Evolutionary conservation across 2,113 vertebrate species (phyloP), one percentile per base, ranked within the genome.

Genomic region (Mirza zaza): DNA sequence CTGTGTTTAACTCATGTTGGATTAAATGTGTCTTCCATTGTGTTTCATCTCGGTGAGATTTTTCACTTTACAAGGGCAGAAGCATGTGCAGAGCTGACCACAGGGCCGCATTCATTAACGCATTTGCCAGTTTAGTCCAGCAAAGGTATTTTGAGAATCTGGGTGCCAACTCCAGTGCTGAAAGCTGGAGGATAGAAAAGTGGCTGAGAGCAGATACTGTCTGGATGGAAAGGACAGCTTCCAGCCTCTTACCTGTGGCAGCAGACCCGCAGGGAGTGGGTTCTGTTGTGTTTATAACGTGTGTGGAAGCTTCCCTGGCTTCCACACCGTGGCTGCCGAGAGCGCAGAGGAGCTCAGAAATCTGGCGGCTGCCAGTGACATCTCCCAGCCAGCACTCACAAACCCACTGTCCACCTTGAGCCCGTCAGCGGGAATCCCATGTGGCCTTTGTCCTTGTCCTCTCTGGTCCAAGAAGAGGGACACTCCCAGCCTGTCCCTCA

Each of bases 331-430:
- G 4, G 0, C 17, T 55, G 5, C 3, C 29, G 21, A 68, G 39
- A 27, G 32, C 1, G 8, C 34, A 21, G 1, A n/a, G n/a, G 68
- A n/a, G 6, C 55, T 70, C 10, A 13, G 83, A 80, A 76, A 18
- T 2, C 13, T 0, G 0, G 25, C 25, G 5, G 50, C 68, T 67
- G 11, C 27, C 9, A 6, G 36, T 1, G 0, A 67, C 65, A 34
- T 20, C 27, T 71, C 10, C 3, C 1, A 4, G 20, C 3, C 1
- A 4, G 20, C 50, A 36, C 73, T 1, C 20, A 55, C 2, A 52
- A 0, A 52, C 20, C 6, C 8, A 0, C 39, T 48, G 6, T 34
- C 23, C 4, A 50, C 36, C 50, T 32, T 0, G 23, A 73, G 57
- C 70, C 15, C 1, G 0, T 48, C 18, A 21, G 13, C 27, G 1